A percentile compares a stretch with the other conserved stretches of the same genome.
These are phyloP conservation scores for Ceratotherium simum DNA, from an alignment of 2,113 vertebrate species.

Conservation along the genomic window DNA sequence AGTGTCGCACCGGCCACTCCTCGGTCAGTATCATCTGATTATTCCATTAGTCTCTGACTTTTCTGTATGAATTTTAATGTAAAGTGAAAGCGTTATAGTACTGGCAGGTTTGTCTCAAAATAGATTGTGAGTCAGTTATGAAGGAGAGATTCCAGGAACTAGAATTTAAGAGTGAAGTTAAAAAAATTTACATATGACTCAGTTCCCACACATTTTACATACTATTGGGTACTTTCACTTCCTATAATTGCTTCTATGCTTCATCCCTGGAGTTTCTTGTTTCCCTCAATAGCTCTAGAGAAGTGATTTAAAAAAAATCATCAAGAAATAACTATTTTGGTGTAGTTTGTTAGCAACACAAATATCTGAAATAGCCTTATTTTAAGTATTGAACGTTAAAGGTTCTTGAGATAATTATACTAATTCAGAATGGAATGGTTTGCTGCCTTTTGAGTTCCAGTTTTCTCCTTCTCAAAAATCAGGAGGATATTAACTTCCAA, in stretches of 20 bases:
- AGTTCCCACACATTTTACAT: slow-evolving; percentile 51
- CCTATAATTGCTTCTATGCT: not conserved
- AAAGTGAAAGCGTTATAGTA: not conserved
- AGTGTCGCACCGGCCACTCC: not conserved
- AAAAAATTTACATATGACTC: slow-evolving; percentile 50
- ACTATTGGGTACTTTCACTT: slow-evolving; percentile 18
- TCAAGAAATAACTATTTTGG: not conserved
- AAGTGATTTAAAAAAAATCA: slow-evolving; percentile 40
- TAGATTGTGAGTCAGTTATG: slow-evolving; percentile 51
- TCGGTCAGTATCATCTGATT: not conserved
- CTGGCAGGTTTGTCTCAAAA: slow-evolving; percentile 29
- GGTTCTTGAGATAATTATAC: slow-evolving; percentile 28
- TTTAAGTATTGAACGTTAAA: slow-evolving; percentile 1
- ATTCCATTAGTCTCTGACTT: not conserved
- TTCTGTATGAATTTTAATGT: not conserved
- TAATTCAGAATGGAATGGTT: slow-evolving; percentile 34
- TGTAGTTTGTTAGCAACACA: slow-evolving; percentile 4
- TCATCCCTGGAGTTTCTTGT: not conserved
- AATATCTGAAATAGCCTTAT: slow-evolving; percentile 23
- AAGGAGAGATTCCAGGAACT: slow-evolving; percentile 62
- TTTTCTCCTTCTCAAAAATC: not conserved
- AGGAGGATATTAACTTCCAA: not conserved
- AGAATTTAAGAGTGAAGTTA: slow-evolving; percentile 57
- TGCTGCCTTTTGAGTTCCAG: not conserved
- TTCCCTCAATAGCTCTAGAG: slow-evolving; percentile 44